Conservation (phyloP, 1,140 invertebrate species). For the Mycetomoellerius zeteki region DNA sequence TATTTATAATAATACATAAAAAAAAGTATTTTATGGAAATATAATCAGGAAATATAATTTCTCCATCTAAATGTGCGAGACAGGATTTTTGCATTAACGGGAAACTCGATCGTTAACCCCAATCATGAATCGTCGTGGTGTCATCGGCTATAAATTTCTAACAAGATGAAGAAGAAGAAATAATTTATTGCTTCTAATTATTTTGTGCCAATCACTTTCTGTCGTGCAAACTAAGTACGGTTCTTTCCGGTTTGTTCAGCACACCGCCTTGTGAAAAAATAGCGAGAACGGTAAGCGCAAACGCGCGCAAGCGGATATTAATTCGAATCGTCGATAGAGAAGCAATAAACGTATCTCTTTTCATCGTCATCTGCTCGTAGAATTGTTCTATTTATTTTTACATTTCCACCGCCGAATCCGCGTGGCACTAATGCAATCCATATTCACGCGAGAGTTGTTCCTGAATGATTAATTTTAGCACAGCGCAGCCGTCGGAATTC, state of each 20-base stretch:
- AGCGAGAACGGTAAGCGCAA: not conserved
- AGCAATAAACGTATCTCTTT: conserved; percentile 10
- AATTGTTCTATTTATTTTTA: conserved; percentile 39
- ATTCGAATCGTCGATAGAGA: conserved; percentile 23
- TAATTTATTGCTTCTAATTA: conserved; percentile 47
- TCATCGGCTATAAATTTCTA: conserved; percentile 46
- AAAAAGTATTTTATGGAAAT: conserved; percentile 14
- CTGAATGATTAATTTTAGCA: conserved; percentile 28
- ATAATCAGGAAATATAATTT: conserved; percentile 1
- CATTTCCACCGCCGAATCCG: not conserved
- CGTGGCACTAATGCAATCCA: not conserved
- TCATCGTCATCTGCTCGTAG: not conserved
- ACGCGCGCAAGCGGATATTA: not conserved
- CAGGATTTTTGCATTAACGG: conserved; percentile 35
- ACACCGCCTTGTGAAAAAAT: not conserved
- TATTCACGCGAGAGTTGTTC: not conserved
- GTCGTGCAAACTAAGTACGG: conserved; percentile 12
- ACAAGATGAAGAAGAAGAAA: conserved; percentile 20
- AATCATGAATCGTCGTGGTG: conserved; percentile 10
- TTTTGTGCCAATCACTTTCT: conserved; percentile 33
- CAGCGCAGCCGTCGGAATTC: not conserved
- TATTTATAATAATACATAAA: too few species aligned
- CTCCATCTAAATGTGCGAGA: not conserved
- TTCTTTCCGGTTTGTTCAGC: conserved; percentile 12
- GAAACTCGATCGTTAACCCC: conserved; percentile 40